Conservation (phyloP, 2,797 vertebrate genomes). For the Sebastes ruberrimus region DNA sequence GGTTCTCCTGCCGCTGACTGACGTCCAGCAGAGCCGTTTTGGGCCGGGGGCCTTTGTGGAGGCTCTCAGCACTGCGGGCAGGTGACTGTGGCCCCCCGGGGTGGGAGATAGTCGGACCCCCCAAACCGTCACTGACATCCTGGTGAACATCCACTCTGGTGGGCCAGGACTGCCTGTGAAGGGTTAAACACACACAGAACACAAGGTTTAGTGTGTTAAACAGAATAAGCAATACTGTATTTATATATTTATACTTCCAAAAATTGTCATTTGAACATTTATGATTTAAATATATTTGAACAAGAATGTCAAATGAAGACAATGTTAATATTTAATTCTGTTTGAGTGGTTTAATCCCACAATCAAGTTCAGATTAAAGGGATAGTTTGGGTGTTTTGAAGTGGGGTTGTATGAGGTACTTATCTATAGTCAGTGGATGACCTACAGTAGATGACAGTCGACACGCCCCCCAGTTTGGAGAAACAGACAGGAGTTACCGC, state of each 20-base stretch:
- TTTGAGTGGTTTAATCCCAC: not conserved
- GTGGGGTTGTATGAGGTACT: no score
- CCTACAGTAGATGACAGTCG: no score
- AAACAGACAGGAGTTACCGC: no score
- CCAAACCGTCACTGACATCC: slow-evolving; percentile 94
- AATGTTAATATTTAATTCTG: not conserved
- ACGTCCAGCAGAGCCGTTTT: slow-evolving; percentile 89
- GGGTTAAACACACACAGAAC: slow-evolving; percentile 16
- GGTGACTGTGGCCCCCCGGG: slow-evolving; percentile 90
- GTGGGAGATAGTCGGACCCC: slow-evolving; percentile 91
- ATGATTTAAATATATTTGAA: not conserved
- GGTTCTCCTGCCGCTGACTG: slow-evolving; percentile 77
- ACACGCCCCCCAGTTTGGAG: no score
- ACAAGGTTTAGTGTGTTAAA: not conserved
- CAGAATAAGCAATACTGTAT: not conserved
- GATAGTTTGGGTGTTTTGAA: no score
- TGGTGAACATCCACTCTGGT: slow-evolving; percentile 96
- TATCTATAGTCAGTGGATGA: no score
- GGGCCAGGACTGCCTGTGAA: slow-evolving; percentile 95
- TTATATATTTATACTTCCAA: not conserved
- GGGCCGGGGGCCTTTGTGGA: slow-evolving; percentile 92
- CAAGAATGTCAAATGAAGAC: not conserved
- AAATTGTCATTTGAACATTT: not conserved
- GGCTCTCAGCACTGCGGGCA: slow-evolving; percentile 90
- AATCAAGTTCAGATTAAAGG: not conserved